phyloP scores from a whole-genome alignment of 2,797 vertebrate genomes.

The Gila robusta region DNA sequence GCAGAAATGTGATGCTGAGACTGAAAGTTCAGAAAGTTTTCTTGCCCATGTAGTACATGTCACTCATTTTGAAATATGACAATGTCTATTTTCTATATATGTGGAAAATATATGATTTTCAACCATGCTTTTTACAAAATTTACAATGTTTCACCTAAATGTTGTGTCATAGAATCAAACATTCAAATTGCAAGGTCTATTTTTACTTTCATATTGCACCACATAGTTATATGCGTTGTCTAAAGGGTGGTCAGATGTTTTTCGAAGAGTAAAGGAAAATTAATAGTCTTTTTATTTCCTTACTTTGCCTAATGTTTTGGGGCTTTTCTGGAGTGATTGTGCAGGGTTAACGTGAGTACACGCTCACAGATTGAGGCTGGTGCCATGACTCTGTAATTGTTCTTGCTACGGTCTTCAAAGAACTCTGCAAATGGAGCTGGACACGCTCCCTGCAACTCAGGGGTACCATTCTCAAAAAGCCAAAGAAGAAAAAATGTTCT shows the following conservation, averaged over 20 bases:
- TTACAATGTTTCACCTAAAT: background rate
- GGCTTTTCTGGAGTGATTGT: slow-evolving; percentile 20
- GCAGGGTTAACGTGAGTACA: slow-evolving; percentile 40
- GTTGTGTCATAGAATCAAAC: background rate
- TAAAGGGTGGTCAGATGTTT: too few species aligned
- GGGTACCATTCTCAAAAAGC: slow-evolving; percentile 72
- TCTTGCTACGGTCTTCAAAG: slow-evolving; percentile 76
- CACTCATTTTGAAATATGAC: too few species aligned
- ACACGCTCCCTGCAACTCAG: slow-evolving; percentile 76
- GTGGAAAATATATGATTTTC: background rate
- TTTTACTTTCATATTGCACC: background rate
- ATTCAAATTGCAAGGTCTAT: background rate
- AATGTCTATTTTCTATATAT: too few species aligned
- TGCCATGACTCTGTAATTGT: slow-evolving; percentile 66
- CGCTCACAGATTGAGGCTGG: slow-evolving; percentile 40
- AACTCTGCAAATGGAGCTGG: slow-evolving; percentile 74
- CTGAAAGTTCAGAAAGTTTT: background rate
- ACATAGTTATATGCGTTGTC: background rate
- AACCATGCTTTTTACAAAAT: too few species aligned
- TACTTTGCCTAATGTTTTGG: slow-evolving; percentile 17
- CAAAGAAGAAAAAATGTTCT: slow-evolving; percentile 60
- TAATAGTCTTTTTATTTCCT: slow-evolving; percentile 30
- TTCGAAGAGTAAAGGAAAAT: background rate
- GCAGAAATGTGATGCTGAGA: background rate
- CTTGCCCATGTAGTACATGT: background rate